Evolutionary conservation across 2,888 invertebrate species (phyloP).

Genomic region (Gerosis bhagava): DNA sequence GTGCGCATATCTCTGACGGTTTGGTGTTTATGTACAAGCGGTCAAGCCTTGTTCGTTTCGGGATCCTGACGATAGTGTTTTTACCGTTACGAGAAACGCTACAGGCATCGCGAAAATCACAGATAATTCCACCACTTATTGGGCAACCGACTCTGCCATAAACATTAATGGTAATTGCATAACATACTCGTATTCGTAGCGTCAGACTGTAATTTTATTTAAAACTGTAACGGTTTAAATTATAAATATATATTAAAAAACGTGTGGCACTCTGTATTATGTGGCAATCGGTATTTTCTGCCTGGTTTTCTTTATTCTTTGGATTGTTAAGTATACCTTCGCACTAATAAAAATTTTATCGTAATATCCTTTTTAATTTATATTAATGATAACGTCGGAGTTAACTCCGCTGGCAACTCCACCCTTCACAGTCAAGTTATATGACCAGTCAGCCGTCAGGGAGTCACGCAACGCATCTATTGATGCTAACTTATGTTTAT

Average conservation of each 20-base stretch:
- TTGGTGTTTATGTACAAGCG: conserved; percentile 1
- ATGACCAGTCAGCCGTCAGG: conserved; percentile 6
- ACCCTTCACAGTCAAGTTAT: conserved; percentile 10
- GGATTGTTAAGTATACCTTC: too few species aligned
- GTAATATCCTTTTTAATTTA: not conserved
- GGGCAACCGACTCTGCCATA: conserved; percentile 8
- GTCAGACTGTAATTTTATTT: too few species aligned
- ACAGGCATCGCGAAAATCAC: conserved; percentile 11
- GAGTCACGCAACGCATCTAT: conserved; percentile 28
- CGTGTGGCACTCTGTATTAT: too few species aligned
- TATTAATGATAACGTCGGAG: not conserved
- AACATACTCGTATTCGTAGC: too few species aligned
- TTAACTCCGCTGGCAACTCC: not conserved
- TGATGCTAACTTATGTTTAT: conserved; percentile 25
- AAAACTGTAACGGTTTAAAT: too few species aligned
- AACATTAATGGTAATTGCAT: conserved; percentile 4
- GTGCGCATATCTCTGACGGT: conserved; percentile 1
- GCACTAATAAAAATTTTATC: too few species aligned
- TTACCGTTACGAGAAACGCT: conserved; percentile 16
- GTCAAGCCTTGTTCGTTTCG: conserved; percentile 2
- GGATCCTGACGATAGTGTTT: conserved; percentile 13
- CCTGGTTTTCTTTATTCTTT: too few species aligned
- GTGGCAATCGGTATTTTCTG: too few species aligned
- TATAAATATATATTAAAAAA: too few species aligned
- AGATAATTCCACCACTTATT: conserved; percentile 16